Conservation (phyloP, 2,113 vertebrate species). For the Eptesicus fuscus region DNA sequence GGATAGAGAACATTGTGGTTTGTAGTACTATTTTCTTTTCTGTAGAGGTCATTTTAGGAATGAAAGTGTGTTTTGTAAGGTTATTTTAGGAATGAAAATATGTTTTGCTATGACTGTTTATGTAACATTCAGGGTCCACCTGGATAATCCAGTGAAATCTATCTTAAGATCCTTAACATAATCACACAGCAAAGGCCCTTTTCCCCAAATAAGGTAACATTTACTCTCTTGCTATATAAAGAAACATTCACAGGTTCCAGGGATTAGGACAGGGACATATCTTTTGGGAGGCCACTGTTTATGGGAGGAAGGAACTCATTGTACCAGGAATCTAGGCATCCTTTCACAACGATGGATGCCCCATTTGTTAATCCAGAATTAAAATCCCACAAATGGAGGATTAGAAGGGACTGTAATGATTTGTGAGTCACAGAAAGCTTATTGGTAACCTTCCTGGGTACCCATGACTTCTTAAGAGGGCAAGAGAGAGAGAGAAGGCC, state of each 20-base stretch:
- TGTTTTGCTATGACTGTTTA: constrained; percentile 19
- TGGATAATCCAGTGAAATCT: neutral
- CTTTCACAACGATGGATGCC: neutral
- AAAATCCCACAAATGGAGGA: neutral
- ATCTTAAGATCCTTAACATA: neutral
- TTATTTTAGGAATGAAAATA: neutral
- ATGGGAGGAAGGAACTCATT: neutral
- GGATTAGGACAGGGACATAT: neutral
- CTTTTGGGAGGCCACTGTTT: neutral
- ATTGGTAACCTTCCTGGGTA: neutral
- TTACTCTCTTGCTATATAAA: neutral
- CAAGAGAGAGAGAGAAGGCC: neutral
- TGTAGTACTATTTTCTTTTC: neutral
- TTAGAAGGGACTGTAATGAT: neutral
- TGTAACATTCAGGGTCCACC: neutral
- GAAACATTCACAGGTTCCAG: neutral
- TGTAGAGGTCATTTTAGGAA: constrained; percentile 19
- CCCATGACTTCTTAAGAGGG: neutral
- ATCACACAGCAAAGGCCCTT: neutral
- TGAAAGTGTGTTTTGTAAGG: constrained; percentile 5
- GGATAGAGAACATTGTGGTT: neutral
- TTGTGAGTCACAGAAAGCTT: neutral
- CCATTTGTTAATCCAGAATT: neutral
- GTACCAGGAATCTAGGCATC: neutral
- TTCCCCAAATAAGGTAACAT: neutral